Evolutionary conservation across 2,113 vertebrate genomes (phyloP), one percentile per base, ranked within the genome.

Genomic region (Pandion haliaetus): DNA sequence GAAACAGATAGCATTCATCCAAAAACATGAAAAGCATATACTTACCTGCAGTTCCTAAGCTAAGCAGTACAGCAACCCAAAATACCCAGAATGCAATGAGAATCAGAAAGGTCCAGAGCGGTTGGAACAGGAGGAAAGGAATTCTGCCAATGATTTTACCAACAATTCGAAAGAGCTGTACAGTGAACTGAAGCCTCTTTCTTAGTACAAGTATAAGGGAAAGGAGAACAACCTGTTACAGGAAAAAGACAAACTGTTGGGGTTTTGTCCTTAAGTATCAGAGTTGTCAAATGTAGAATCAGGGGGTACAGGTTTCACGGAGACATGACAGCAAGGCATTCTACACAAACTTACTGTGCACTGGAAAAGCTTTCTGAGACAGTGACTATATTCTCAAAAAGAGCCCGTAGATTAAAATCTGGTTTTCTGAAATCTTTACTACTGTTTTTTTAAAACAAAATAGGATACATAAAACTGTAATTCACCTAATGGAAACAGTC

Each of bases 41-140:
- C 98, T 97, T 95, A 99, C 98, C 98, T 92, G 98, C 98, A 59
- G 98, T 99, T 63, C 98, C 98, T 94, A 99, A 96, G 86, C 98
- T 98, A 50, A 98, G 98, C 14, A 99, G 94, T 34, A 98, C 97
- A 66, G 98, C 97, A 83, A 98, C 96, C 98, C 98, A 99, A 80
- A 98, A 97, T 17, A 98, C 44, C 98, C 98, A 99, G 97, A 98
- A 98, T 50, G 96, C 58, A 38, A 97, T 19, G 25, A 98, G 98
- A 93, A 98, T 95, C 67, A 97, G 50, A 28, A 98, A 98, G 7
- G 98, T 98, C 98, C 98, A 98, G 67, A 98, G 42, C 2, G 98
- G 98, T 9, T 98, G 98, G 61, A 98, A 88, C 19, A 98, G 73
- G 69, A 99, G 95, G 80, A 98, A 96, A 44, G 98, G 98, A 74